These are phyloP conservation scores for Carterocephalus palaemon DNA, from an alignment of 2,888 invertebrate genomes.

Conservation along the genomic window DNA sequence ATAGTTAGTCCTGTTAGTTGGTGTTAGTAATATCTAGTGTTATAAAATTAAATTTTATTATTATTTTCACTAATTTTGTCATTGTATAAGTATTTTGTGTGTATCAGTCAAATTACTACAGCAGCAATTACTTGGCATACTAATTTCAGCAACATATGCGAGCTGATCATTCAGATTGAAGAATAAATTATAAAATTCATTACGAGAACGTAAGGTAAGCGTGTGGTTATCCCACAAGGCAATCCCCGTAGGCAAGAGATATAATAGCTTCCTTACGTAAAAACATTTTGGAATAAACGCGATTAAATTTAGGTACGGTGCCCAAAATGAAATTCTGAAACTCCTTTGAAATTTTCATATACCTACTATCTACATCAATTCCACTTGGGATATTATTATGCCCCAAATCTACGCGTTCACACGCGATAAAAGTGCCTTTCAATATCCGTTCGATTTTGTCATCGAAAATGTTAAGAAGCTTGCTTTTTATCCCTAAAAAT, in stretches of 20 bases:
- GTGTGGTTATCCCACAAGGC: slow-evolving; percentile 36
- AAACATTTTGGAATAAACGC: slow-evolving; percentile 37
- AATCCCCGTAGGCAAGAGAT: slow-evolving; percentile 45
- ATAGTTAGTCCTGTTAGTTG: too few relatives aligned
- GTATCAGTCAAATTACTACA: too few relatives aligned
- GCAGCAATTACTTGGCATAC: too few relatives aligned
- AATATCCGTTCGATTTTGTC: slow-evolving; percentile 46
- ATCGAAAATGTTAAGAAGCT: slow-evolving; percentile 12
- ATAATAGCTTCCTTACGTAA: slow-evolving; percentile 44
- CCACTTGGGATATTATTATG: slow-evolving; percentile 30
- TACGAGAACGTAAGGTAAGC: too few relatives aligned
- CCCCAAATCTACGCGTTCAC: slow-evolving; percentile 32
- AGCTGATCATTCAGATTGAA: too few relatives aligned
- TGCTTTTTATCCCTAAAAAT: too few relatives aligned
- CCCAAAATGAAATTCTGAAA: slow-evolving; percentile 37
- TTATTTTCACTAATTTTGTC: too few relatives aligned
- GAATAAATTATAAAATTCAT: too few relatives aligned
- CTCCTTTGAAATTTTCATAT: slow-evolving; percentile 28
- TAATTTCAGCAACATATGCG: too few relatives aligned
- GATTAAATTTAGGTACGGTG: slow-evolving; percentile 35
- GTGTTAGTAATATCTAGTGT: too few relatives aligned
- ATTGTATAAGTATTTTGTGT: too few relatives aligned
- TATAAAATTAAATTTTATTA: too few relatives aligned
- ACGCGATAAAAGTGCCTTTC: slow-evolving; percentile 41
- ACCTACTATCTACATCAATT: slow-evolving; percentile 3